A percentile compares a stretch with the other conserved stretches of the same genome.
phyloP scores from a whole-genome alignment of 2,113 vertebrate species.

The Phalacrocorax pelagicus region DNA sequence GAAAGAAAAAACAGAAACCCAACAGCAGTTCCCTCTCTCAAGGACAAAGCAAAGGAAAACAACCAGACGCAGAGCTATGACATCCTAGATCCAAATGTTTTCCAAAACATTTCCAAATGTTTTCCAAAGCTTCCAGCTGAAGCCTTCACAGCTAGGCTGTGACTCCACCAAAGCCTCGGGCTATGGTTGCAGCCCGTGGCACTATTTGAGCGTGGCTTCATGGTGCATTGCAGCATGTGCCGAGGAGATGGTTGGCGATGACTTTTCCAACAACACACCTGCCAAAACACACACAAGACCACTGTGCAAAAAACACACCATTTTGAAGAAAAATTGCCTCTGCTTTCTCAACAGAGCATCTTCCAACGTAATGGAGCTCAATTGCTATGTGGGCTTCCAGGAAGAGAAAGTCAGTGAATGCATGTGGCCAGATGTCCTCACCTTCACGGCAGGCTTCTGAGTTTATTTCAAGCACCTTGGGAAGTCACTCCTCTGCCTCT shows the following conservation, averaged over 20 bases:
- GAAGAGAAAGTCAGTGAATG: background rate
- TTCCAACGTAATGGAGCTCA: fast-evolving
- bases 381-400: fast-evolving
- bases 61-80: background rate
- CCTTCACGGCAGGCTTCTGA: background rate
- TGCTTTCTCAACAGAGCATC: background rate
- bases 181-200: background rate
- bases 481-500: background rate
- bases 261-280: background rate
- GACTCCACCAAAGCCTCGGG: background rate
- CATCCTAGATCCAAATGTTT: slow-evolving; percentile 11
- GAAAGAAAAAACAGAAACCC: background rate
- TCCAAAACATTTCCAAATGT: slow-evolving; percentile 55
- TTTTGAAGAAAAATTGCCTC: background rate
- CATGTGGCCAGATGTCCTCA: background rate
- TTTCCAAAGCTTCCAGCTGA: slow-evolving; percentile 46
- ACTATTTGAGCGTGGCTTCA: background rate
- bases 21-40: background rate
- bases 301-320: background rate
- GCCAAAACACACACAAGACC: background rate
- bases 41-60: slow-evolving; percentile 35
- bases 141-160: background rate
- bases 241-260: background rate
- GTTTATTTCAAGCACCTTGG: background rate
- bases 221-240: fast-evolving